Evolutionary conservation across 2,113 vertebrate genomes (phyloP).

Genomic region (Emydura subglobosa): DNA sequence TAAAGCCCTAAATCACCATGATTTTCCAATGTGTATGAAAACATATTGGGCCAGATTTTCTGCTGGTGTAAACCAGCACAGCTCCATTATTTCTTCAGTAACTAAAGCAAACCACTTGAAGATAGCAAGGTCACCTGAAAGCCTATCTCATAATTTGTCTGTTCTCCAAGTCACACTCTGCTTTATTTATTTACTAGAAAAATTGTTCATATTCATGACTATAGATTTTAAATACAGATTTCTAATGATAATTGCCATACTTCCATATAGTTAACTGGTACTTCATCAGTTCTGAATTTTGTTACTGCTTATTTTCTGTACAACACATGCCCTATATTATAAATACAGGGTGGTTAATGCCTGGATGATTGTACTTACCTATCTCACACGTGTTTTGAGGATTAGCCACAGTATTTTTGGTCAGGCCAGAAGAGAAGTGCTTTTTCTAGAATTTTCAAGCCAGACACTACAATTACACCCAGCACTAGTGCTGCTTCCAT

Average conservation of each 20-base stretch:
- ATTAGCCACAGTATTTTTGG: neutral
- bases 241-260: neutral
- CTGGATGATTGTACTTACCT: neutral
- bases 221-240: neutral
- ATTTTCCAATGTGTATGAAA: neutral
- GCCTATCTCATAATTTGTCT: neutral
- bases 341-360: neutral
- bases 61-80: neutral
- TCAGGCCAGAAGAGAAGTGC: neutral
- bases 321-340: neutral
- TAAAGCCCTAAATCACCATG: neutral
- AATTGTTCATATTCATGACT: neutral
- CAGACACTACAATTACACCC: neutral
- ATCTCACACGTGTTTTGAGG: neutral
- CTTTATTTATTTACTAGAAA: neutral
- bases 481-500: accelerated
- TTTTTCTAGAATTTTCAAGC: neutral
- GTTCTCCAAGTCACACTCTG: neutral
- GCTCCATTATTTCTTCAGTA: neutral
- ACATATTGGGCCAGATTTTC: neutral
- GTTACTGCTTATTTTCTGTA: neutral
- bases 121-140: neutral
- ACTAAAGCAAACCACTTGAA: neutral
- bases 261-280: neutral
- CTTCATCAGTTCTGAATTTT: neutral